Percentiles rank a stretch among this genome's conserved stretches.
phyloP scores from a whole-genome alignment of 2,113 vertebrate genomes.

The Sialia sialis region DNA sequence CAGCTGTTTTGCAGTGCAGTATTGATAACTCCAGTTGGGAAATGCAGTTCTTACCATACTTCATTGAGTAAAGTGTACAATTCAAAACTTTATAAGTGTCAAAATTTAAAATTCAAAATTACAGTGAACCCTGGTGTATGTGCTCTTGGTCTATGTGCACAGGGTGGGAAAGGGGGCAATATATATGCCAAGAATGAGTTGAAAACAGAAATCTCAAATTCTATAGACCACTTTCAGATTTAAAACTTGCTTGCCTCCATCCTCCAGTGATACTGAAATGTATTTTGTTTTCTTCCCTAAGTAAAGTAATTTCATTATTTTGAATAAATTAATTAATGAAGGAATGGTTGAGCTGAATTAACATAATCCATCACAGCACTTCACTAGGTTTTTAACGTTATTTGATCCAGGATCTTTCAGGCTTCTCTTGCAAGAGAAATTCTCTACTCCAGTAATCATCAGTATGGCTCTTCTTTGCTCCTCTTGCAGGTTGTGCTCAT shows the following conservation, averaged over 20 bases:
- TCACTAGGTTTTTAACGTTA: not conserved
- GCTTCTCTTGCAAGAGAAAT: not conserved
- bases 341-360: not conserved
- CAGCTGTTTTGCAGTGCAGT: not conserved
- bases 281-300: not conserved
- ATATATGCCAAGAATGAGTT: not conserved
- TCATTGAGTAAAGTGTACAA: not conserved
- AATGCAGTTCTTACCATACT: not conserved
- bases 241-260: not conserved
- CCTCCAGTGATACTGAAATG: not conserved
- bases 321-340: not conserved
- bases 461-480: not conserved
- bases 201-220: not conserved
- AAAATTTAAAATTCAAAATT: constrained; percentile 6
- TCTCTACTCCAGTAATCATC: not conserved
- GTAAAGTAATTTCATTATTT: not conserved
- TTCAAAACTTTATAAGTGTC: constrained; percentile 7
- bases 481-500: not conserved
- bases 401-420: not conserved
- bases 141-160: not conserved
- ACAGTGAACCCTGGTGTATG: not conserved
- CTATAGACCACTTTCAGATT: not conserved
- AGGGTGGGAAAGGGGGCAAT: rapidly evolving
- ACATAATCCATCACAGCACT: not conserved
- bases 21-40: not conserved